Conservation (phyloP, 2,888 invertebrate species). For the Xanthostigma xanthostigma region DNA sequence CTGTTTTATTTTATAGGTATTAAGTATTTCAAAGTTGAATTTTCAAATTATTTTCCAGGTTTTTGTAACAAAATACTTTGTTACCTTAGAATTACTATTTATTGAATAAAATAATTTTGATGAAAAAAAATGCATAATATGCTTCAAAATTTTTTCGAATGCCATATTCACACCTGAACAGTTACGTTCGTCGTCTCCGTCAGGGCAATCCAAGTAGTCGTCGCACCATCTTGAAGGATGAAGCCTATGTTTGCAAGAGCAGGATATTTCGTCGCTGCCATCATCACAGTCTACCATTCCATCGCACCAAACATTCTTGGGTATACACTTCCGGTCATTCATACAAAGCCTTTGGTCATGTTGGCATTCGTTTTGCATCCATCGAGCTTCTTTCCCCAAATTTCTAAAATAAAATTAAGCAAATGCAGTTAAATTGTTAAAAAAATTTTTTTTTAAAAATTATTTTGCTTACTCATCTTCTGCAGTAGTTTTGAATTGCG, state of each 20-base stretch:
- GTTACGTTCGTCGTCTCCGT: constrained; percentile 65
- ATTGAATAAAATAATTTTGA: not conserved
- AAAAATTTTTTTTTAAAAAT: no score
- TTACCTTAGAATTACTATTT: not conserved
- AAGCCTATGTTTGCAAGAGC: constrained; percentile 58
- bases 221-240: constrained; percentile 54
- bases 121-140: constrained; percentile 1
- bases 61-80: no score
- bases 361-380: constrained; percentile 16
- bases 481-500: no score
- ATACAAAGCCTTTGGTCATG: constrained; percentile 22
- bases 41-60: no score
- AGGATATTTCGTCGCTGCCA: constrained; percentile 60
- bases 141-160: constrained; percentile 1
- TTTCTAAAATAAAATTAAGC: no score
- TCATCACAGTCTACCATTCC: constrained; percentile 58
- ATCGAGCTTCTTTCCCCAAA: no score
- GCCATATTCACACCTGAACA: constrained; percentile 46
- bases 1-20: no score
- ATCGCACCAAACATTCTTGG: constrained; percentile 49
- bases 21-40: no score
- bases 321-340: constrained; percentile 36
- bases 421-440: no score
- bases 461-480: no score
- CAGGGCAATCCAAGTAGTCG: constrained; percentile 68